Conservation (phyloP, 1,140 invertebrate genomes). For the Cheumatopsyche charites region DNA sequence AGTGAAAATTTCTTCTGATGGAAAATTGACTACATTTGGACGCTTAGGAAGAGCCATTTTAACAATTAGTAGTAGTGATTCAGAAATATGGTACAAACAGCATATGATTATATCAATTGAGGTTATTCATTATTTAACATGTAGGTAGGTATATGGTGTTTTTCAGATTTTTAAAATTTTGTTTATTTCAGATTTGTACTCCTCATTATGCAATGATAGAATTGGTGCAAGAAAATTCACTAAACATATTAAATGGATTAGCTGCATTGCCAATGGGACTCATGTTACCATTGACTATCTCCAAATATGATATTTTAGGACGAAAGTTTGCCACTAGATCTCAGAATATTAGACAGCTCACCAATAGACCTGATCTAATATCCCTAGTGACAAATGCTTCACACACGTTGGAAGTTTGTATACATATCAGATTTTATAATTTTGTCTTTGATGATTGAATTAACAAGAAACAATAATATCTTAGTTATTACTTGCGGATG, state of each 20-base stretch:
- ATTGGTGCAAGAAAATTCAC: constrained; percentile 8
- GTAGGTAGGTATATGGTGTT: neutral
- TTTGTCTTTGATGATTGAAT: too few relatives aligned
- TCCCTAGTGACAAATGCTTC: neutral
- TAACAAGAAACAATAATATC: too few relatives aligned
- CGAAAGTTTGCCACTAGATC: constrained; percentile 19
- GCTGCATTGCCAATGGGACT: constrained; percentile 35
- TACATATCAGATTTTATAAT: too few relatives aligned
- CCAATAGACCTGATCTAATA: constrained; percentile 29
- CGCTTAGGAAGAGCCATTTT: constrained; percentile 33
- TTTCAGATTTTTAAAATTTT: constrained; percentile 9
- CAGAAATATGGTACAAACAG: constrained; percentile 21
- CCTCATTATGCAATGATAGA: constrained; percentile 41
- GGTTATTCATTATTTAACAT: constrained; percentile 14
- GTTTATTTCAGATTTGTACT: constrained; percentile 37
- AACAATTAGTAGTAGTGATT: constrained; percentile 27
- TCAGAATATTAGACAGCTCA: neutral
- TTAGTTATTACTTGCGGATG: constrained; percentile 36
- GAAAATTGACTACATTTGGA: constrained; percentile 38
- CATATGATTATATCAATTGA: constrained; percentile 34
- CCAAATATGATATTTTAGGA: constrained; percentile 40
- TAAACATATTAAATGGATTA: constrained; percentile 20
- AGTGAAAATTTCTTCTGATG: constrained; percentile 32
- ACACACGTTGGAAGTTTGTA: neutral
- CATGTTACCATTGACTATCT: constrained; percentile 21